Base-by-base conservation (phyloP, 2,888 invertebrate species). In the Drosophila nigritarsus region DNA sequence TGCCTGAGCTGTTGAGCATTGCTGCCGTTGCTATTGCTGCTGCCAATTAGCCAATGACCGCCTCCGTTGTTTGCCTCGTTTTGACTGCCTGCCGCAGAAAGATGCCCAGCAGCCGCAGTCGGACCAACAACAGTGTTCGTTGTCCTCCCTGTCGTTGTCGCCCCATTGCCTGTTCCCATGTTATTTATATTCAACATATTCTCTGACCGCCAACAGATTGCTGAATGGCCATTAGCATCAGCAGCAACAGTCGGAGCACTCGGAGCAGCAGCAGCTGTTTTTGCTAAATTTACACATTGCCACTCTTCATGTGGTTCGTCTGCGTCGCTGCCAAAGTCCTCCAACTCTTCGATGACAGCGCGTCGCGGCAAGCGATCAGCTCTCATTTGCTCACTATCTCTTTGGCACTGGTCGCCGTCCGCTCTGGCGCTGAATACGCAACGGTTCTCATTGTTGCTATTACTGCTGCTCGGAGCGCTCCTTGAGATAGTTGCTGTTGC, bases 271-370 rank as follows among this genome's bases (percentile, higher is more conserved):
- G 84, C 85, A 88, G 88, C 89, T 85, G 88, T 85, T 83, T 85
- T 83, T 78, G 90, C 91, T 90, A 90, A 86, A 87, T 89, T 90
- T 90, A 90, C 83, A 83, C 84, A 50, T 61, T 49, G 29, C 54
- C 36, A 29, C 72, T 65, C 78, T 69, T 59, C 74, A 54, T 73
- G 70, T 67, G 55, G 65, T 24, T 69, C 65, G 58, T 78, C 78
- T 38, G 74, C 75, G 63, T 85, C 84, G 77, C 83, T 85, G 63
- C 72, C 75, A 56, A 89, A 80, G 75, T 90, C 89, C 76, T 90
- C 89, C 65, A 89, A 80, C 82, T 90, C 90, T 82, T 90, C 89
- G 78, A 90, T 89, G 78, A 86, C 82, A 40, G 89, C 90, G 34
- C 90, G 81, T 11, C 84, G 61, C 4, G 60, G 74, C 54, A 30